These are phyloP conservation scores for Emmelina monodactyla DNA, from an alignment of 2,888 invertebrate genomes.

Conservation along the genomic window DNA sequence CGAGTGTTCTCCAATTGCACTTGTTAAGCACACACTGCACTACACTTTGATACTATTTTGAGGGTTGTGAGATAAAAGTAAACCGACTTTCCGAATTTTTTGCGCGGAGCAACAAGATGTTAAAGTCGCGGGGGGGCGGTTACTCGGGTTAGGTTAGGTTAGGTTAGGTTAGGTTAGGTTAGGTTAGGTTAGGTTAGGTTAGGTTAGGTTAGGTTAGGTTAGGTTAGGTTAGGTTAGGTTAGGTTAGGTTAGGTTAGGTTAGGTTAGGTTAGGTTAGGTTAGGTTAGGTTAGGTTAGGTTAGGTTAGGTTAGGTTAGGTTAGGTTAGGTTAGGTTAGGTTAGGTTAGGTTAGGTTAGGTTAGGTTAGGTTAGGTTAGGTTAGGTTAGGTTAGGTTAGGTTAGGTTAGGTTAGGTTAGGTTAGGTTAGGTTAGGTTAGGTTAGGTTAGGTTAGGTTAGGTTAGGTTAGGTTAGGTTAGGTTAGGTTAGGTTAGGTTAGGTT, in stretches of 20 bases:
- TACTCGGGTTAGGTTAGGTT: conserved; percentile 7
- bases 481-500: conserved; percentile 10
- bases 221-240: conserved; percentile 8
- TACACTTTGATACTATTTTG: too few relatives aligned
- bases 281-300: too few relatives aligned
- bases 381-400: conserved; percentile 11
- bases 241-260: conserved; percentile 8
- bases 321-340: conserved; percentile 7
- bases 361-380: conserved; percentile 5
- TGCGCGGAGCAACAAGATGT: too few relatives aligned
- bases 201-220: conserved; percentile 8
- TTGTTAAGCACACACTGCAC: too few relatives aligned
- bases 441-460: conserved; percentile 10
- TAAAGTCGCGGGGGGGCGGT: too few relatives aligned
- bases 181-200: conserved; percentile 8
- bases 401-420: conserved; percentile 11
- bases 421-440: conserved; percentile 8
- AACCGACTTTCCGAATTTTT: too few relatives aligned
- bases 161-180: conserved; percentile 8
- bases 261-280: conserved; percentile 8
- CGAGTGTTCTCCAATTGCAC: too few relatives aligned
- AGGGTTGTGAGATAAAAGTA: too few relatives aligned
- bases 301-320: conserved; percentile 7
- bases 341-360: conserved; percentile 10
- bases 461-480: conserved; percentile 11